Evolutionary conservation across 2,113 vertebrate species (phyloP).

Genomic region (Trematomus loennbergii): DNA sequence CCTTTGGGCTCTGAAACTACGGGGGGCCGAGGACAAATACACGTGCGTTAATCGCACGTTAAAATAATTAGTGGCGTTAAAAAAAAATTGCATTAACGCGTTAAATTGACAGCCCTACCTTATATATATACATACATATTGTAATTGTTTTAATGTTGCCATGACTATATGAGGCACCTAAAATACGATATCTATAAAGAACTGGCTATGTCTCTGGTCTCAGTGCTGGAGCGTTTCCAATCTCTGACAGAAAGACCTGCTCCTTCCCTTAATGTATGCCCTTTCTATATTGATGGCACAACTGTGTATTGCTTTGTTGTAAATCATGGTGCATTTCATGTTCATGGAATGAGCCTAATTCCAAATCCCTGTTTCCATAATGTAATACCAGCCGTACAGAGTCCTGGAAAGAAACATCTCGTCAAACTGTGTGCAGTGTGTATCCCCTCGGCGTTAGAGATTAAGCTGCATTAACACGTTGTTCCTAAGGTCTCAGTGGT

Average conservation of each 20-base stretch:
- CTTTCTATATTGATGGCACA: conserved; percentile 26
- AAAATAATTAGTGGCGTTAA: too few species aligned
- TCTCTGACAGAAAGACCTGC: conserved; percentile 1
- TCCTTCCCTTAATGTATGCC: neutral
- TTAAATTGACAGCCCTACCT: too few species aligned
- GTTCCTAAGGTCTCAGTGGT: conserved; percentile 63
- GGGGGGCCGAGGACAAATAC: too few species aligned
- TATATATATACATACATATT: too few species aligned
- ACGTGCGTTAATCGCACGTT: too few species aligned
- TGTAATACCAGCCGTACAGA: conserved; percentile 37
- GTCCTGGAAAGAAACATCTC: conserved; percentile 35
- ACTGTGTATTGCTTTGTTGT: conserved; percentile 43
- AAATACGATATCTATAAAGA: neutral
- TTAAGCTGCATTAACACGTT: conserved; percentile 68
- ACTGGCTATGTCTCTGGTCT: neutral
- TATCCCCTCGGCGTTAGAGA: conserved; percentile 58
- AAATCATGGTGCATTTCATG: conserved; percentile 40
- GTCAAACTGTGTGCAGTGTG: conserved; percentile 41
- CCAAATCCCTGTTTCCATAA: conserved; percentile 49
- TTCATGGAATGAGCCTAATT: conserved; percentile 48
- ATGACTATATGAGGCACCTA: neutral
- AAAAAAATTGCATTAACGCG: too few species aligned
- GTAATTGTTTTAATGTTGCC: neutral
- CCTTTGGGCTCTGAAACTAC: too few species aligned
- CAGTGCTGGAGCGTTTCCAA: neutral